Conservation (phyloP, 2,797 vertebrate species). For the Tapera naevia region DNA sequence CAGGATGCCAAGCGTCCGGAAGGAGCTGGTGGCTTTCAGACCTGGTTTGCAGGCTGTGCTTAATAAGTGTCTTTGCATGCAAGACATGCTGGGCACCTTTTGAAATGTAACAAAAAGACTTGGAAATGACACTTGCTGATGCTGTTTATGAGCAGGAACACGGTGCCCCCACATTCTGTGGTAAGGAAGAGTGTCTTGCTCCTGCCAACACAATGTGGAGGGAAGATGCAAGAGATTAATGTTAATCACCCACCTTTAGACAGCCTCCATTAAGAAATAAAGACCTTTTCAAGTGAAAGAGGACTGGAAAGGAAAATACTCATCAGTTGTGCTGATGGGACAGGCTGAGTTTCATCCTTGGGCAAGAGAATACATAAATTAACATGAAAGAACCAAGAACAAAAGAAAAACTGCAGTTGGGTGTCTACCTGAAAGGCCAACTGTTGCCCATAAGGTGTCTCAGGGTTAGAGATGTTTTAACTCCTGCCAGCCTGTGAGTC, state of each 20-base stretch:
- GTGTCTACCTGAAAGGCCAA: background rate
- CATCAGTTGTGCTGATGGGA: background rate
- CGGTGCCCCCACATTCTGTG: constrained; percentile 2
- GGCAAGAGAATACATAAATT: background rate
- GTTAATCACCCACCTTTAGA: background rate
- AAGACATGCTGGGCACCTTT: background rate
- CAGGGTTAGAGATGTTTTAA: background rate
- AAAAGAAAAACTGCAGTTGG: background rate
- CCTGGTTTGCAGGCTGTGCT: background rate
- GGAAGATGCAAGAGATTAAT: background rate
- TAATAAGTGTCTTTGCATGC: constrained; percentile 16
- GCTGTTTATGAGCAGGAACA: background rate
- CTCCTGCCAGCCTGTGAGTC: background rate
- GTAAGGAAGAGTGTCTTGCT: constrained; percentile 21
- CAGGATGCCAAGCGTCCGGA: background rate
- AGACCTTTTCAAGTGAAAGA: background rate
- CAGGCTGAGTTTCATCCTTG: background rate
- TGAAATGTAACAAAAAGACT: background rate
- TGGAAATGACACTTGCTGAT: constrained; percentile 31
- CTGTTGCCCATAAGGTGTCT: background rate
- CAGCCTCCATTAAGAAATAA: background rate
- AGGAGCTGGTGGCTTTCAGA: background rate
- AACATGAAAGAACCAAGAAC: background rate
- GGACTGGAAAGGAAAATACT: background rate
- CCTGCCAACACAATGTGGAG: background rate